phyloP scores from a whole-genome alignment of 2,888 invertebrate species.

The Pocota personata region DNA sequence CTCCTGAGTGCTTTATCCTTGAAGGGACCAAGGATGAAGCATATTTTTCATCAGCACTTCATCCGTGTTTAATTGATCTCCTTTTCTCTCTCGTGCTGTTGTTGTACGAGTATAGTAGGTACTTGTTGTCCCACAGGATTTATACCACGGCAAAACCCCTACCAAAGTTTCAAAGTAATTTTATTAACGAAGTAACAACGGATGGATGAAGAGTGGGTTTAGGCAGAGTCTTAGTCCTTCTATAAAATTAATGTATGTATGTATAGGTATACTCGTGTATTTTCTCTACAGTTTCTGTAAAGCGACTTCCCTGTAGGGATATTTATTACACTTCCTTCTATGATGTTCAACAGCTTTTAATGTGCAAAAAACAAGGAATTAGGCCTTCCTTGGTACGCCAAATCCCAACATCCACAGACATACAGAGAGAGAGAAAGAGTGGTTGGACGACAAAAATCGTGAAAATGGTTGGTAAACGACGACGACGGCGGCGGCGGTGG shows the following conservation, averaged over 20 bases:
- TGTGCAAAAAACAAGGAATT: slow-evolving; percentile 45
- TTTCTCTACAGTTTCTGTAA: neutral
- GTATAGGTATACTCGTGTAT: slow-evolving; percentile 5
- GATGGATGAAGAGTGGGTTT: neutral
- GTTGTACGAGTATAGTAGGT: neutral
- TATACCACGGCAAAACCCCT: neutral
- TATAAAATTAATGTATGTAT: neutral
- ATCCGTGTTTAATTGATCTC: slow-evolving; percentile 64
- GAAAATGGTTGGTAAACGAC: neutral
- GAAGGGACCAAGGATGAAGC: slow-evolving; percentile 9
- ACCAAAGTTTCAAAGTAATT: slow-evolving; percentile 53
- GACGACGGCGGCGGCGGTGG: neutral
- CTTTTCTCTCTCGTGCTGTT: neutral
- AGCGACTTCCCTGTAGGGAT: slow-evolving; percentile 27
- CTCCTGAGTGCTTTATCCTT: slow-evolving; percentile 30
- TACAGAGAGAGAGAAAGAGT: neutral
- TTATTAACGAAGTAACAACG: slow-evolving; percentile 36
- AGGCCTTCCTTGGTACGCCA: slow-evolving; percentile 15
- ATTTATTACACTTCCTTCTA: slow-evolving; percentile 58
- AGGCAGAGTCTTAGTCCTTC: slow-evolving; percentile 9
- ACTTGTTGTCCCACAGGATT: slow-evolving; percentile 11
- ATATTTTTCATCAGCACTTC: slow-evolving; percentile 57
- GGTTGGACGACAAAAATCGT: neutral
- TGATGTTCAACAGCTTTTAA: slow-evolving; percentile 53
- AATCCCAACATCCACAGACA: neutral